These are phyloP conservation scores for Stegophylla sp. DNA, from an alignment of 2,888 invertebrate species.

Conservation along the genomic window DNA sequence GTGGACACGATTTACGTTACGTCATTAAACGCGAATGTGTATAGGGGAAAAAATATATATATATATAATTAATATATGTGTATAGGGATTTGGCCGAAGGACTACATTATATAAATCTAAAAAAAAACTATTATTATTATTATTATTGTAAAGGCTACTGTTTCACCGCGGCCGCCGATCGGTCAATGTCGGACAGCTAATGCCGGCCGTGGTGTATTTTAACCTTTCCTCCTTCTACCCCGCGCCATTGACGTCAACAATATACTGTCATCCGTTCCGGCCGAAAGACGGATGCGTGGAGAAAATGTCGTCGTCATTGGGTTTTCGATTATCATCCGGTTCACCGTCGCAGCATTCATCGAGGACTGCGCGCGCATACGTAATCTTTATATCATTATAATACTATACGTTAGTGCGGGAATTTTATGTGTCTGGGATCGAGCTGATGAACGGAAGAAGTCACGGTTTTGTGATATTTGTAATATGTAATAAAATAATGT, in stretches of 20 bases:
- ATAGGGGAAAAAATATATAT: constrained; percentile 5
- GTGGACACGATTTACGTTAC: constrained; percentile 39
- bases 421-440: too few relatives aligned
- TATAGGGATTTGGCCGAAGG: constrained; percentile 14
- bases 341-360: too few relatives aligned
- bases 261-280: too few relatives aligned
- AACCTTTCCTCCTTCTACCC: background rate
- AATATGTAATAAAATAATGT: too few relatives aligned
- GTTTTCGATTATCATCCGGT: background rate
- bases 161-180: constrained; percentile 14
- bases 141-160: constrained; percentile 10
- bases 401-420: background rate
- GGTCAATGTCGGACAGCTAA: constrained; percentile 22
- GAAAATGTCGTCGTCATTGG: background rate
- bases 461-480: too few relatives aligned
- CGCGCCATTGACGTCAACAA: background rate
- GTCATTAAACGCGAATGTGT: background rate
- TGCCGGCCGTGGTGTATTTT: background rate
- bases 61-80: background rate
- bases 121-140: background rate
- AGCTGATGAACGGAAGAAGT: too few relatives aligned
- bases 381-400: too few relatives aligned
- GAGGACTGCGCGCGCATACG: background rate
- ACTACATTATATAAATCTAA: too few relatives aligned
- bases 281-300: too few relatives aligned